Evolutionary conservation across 2,797 vertebrate genomes (phyloP), one percentile per base, ranked within the genome.

Genomic region (Etheostoma nigrum): DNA sequence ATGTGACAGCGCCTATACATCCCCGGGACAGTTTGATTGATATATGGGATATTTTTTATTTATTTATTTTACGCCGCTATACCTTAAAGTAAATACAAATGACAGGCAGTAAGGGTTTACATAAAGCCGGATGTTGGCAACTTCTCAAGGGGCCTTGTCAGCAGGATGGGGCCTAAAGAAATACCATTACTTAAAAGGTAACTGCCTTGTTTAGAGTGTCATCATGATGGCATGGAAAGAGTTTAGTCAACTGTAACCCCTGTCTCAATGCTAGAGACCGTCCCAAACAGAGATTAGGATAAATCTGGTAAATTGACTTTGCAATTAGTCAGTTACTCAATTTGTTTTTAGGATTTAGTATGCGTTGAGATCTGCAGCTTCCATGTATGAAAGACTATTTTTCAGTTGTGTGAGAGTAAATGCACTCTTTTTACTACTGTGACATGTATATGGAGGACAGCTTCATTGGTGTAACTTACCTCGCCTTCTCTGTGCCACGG

Each of bases 401-500:
- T 16, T 12, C 5, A 25, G 27, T 52, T 21, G 2, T 13, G 1
- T 2, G 1, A 21, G 16, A 30, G 40, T 23, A 66, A 78, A 68
- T 13, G 47, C 58, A 65, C 1, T 48, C 12, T 45, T 36, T 15
- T 5, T 18, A 14, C 4, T 48, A 53, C 1, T 21, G 15, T 4
- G 23, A 58, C 60, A 21, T 25, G 18, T 4, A 53, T 19, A 27
- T 33, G 10, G 6, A 44, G 3, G 11, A 27, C 0, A 9, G 13
- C 33, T 8, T 54, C 36, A n/a, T 9, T 10, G 12, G 30, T 9
- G 33, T 10, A 10, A 60, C 52, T 96, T 93, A 98, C 97, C 96
- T 99, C 97, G 95, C 97, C 97, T 93, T 99, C 98, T 93, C 98
- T 95, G 93, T 97, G 96, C 97, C 98, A 99, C 52, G 96, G 96